Base-by-base conservation (phyloP, 2,888 invertebrate genomes). In the Polia nebulosa region DNA sequence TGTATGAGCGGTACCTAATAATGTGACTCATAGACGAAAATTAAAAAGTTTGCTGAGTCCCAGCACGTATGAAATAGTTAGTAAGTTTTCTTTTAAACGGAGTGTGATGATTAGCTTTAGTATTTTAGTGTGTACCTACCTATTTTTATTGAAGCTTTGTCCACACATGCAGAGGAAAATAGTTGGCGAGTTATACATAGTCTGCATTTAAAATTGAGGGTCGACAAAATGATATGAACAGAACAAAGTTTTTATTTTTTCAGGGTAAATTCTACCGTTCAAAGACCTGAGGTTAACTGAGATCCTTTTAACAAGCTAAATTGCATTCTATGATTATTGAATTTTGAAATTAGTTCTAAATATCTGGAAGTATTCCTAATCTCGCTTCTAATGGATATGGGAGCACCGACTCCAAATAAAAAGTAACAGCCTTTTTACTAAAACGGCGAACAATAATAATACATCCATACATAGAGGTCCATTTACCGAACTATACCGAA, bases 401-500 rank as follows among this genome's bases (percentile, higher is more conserved):
- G 63, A 61, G 55, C 66, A 66, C 25, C 36, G 64, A 51, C 64
- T 72, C 34, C 47, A 51, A 79, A 74, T 72, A 81, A 78, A 84
- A 77, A 74, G 67, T 74, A 70, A 74, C 64, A 56, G 58, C 71
- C 76, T 81, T 69, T 81, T 73, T 65, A 58, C 69, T 69, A 61
- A 80, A 73, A 73, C 62, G 52, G 76, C 73, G 62, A 80, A 82
- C 82, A 81, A 84, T 83, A 83, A 79, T 80, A 77, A 71, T 77
- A 71, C 67, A 83, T 72, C 83, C 34, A 75, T 79, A 75, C 78
- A 83, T 75, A 76, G 73, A 78, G 68, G 72, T 78, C 76, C 64
- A 83, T 85, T 84, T 77, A 67, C 77, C 63, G 74, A 85, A 85
- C 81, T 82, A 81, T 80, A 76, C 69, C 76, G 82, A 83, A 83